Percentiles rank a stretch among this genome's conserved stretches.
Conservation (phyloP, 1,140 invertebrate species). For the Drosophila nebulosa region DNA sequence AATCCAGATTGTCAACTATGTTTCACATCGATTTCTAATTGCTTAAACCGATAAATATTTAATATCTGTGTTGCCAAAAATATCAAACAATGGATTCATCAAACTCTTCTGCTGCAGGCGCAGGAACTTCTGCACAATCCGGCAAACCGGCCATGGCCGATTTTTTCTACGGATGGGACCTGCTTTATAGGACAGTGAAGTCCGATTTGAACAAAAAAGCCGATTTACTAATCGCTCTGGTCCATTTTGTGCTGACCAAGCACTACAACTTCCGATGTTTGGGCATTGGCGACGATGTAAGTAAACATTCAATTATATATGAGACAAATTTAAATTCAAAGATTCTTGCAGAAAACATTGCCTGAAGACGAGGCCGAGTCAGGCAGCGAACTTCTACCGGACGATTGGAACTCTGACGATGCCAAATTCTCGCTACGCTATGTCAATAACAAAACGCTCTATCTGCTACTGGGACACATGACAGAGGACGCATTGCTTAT, state of each 20-base stretch:
- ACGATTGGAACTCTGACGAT: conserved; percentile 85
- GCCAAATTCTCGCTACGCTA: conserved; percentile 86
- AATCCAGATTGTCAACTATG: conserved; percentile 11
- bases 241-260: conserved; percentile 88
- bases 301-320: conserved; percentile 5
- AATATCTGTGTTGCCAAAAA: conserved; percentile 8
- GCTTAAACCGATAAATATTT: neutral
- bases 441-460: conserved; percentile 84
- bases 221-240: conserved; percentile 86
- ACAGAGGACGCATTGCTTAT: conserved; percentile 85
- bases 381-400: conserved; percentile 86
- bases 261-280: conserved; percentile 86
- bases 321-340: neutral
- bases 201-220: conserved; percentile 84
- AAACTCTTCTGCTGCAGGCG: conserved; percentile 8
- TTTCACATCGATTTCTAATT: conserved; percentile 5
- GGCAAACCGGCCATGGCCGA: conserved; percentile 25
- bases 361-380: conserved; percentile 83
- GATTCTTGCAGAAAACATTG: conserved; percentile 83
- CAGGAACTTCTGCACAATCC: neutral
- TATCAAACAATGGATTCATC: conserved; percentile 20
- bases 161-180: conserved; percentile 87
- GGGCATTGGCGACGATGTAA: conserved; percentile 87
- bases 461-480: conserved; percentile 85
- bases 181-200: conserved; percentile 85